Percentiles rank a stretch among this genome's conserved stretches.
Evolutionary conservation across 2,888 invertebrate species (phyloP).

Genomic region (Acanthosepion esculentum): DNA sequence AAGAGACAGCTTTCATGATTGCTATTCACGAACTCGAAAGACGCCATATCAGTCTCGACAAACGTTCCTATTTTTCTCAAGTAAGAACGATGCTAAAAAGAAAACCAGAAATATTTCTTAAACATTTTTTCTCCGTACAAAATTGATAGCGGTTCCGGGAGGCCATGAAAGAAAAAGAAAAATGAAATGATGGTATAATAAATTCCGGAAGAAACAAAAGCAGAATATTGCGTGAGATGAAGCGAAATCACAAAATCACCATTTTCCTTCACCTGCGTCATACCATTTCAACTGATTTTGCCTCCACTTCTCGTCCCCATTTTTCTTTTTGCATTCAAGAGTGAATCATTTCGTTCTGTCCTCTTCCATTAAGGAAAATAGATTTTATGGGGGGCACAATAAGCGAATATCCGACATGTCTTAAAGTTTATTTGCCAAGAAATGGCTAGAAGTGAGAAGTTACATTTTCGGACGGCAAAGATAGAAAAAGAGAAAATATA

Average conservation of each 20-base stretch:
- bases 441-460: not conserved
- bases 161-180: not conserved
- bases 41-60: no score
- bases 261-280: not conserved
- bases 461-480: not conserved
- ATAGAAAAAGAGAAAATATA: not conserved
- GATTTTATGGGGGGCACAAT: not conserved
- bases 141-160: not conserved
- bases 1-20: no score
- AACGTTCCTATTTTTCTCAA: not conserved
- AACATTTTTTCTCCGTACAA: not conserved
- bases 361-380: not conserved
- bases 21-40: no score
- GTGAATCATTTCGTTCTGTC: not conserved
- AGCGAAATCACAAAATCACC: not conserved
- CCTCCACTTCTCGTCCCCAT: not conserved
- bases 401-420: not conserved
- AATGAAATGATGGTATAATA: not conserved
- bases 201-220: not conserved
- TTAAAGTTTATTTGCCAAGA: not conserved
- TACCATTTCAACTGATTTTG: not conserved
- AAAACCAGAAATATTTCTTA: not conserved
- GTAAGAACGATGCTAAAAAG: not conserved
- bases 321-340: not conserved
- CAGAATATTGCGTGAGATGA: not conserved